Evolutionary conservation across 2,888 invertebrate genomes (phyloP).

Genomic region (Gymnocheta viridis): DNA sequence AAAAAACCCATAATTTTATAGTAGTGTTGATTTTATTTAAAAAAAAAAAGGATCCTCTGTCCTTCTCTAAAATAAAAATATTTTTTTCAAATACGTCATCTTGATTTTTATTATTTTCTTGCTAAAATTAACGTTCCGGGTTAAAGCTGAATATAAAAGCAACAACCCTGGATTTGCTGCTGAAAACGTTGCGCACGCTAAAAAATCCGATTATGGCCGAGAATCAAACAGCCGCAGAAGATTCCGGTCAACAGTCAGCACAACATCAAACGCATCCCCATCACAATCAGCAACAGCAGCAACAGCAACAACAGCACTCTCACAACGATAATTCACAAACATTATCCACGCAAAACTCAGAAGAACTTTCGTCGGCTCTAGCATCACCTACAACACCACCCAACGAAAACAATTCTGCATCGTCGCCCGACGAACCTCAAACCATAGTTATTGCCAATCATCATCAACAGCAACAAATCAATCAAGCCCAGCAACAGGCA

Average conservation of each 20-base stretch:
- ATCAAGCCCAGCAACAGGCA: slow-evolving; percentile 58
- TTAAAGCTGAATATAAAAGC: slow-evolving; percentile 67
- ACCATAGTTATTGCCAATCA: slow-evolving; percentile 73
- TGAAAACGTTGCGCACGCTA: slow-evolving; percentile 80
- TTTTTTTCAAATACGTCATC: neutral
- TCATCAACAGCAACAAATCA: slow-evolving; percentile 68
- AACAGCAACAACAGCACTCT: slow-evolving; percentile 73
- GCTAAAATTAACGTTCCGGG: slow-evolving; percentile 21
- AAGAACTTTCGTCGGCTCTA: slow-evolving; percentile 69
- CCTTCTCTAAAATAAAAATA: neutral
- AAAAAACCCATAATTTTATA: neutral
- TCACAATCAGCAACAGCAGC: slow-evolving; percentile 71
- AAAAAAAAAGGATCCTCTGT: neutral
- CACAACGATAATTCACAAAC: slow-evolving; percentile 70
- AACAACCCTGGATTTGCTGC: slow-evolving; percentile 80
- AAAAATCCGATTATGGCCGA: slow-evolving; percentile 82
- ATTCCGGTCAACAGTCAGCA: slow-evolving; percentile 81
- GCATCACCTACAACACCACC: slow-evolving; percentile 72
- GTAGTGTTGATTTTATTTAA: neutral
- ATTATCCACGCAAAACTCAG: slow-evolving; percentile 69
- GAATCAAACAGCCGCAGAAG: slow-evolving; percentile 81
- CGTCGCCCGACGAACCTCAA: slow-evolving; percentile 78
- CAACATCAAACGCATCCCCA: slow-evolving; percentile 75
- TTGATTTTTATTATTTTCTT: neutral
- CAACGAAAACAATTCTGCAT: slow-evolving; percentile 76